These are phyloP conservation scores for Hydractinia echinata DNA, from an alignment of 30 jellyfish, hydroid and myxozoan species.

Conservation along the genomic window DNA sequence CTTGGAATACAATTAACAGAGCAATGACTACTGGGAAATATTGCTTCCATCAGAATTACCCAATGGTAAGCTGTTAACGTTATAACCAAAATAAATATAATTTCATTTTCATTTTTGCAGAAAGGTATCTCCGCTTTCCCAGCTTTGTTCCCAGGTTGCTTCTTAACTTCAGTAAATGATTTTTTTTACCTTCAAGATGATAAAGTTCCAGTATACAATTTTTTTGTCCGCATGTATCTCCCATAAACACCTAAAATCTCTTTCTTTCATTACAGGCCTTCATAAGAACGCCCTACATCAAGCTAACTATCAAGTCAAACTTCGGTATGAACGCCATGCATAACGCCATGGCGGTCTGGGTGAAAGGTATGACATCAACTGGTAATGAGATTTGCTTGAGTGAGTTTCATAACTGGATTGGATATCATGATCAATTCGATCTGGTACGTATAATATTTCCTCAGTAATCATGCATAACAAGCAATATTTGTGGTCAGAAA, in stretches of 20 bases:
- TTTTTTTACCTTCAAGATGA: no score
- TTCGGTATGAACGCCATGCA: background rate
- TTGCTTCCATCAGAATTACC: background rate
- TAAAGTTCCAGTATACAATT: no score
- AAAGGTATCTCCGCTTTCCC: no score
- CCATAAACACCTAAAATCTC: no score
- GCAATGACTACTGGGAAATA: slow-evolving; percentile 1
- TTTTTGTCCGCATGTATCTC: no score
- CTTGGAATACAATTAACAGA: background rate
- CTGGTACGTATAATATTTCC: slow-evolving; percentile 17
- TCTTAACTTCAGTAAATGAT: background rate
- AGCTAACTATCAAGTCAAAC: background rate
- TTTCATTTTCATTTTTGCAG: no score
- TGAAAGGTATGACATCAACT: slow-evolving; percentile 3
- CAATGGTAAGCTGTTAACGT: background rate
- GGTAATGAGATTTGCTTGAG: background rate
- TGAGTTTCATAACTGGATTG: slow-evolving; percentile 6
- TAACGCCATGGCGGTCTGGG: background rate
- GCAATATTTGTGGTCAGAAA: background rate
- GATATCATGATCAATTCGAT: background rate
- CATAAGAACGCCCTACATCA: background rate
- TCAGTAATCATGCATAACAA: no score
- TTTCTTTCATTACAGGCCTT: slow-evolving; percentile 11
- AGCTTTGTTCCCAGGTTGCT: background rate
- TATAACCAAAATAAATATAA: background rate